These are phyloP conservation scores for Cepaea hortensis DNA, from an alignment of 2,888 invertebrate genomes.

Conservation along the genomic window DNA sequence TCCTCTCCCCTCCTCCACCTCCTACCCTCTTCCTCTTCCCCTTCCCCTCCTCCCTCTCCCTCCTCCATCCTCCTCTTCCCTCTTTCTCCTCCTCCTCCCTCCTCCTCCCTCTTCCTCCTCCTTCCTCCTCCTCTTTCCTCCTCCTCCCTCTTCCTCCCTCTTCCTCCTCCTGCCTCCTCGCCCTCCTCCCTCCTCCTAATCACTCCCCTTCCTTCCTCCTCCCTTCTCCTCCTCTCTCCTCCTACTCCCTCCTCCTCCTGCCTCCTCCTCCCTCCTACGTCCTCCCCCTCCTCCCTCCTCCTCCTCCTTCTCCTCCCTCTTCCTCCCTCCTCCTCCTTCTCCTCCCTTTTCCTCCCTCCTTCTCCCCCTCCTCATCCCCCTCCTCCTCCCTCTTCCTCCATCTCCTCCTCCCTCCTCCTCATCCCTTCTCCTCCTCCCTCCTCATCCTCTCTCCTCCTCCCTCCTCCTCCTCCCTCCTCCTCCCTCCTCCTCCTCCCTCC, in stretches of 20 bases:
- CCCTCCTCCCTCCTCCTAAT: too few species aligned
- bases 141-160: neutral
- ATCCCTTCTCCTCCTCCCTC: too few species aligned
- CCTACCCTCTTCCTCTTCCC: too few species aligned
- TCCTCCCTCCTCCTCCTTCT: neutral
- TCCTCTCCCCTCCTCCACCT: too few species aligned
- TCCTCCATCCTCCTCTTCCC: too few species aligned
- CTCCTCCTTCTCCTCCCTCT: neutral
- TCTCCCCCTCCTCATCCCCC: too few species aligned
- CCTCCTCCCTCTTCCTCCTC: neutral
- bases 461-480: too few species aligned
- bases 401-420: neutral
- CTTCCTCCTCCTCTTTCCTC: neutral
- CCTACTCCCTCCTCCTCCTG: too few species aligned
- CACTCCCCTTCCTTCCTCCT: too few species aligned
- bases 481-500: too few species aligned
- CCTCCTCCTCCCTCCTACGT: neutral
- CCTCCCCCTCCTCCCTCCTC: neutral
- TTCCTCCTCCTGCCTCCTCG: too few species aligned
- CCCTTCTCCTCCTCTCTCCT: neutral
- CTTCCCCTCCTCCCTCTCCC: neutral
- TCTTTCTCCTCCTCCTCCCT: constrained; percentile 2
- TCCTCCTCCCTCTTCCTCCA: neutral
- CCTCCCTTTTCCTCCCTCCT: neutral
- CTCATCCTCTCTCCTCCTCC: too few species aligned